Conservation (phyloP, 2,797 vertebrate genomes). For the Allobates femoralis region DNA sequence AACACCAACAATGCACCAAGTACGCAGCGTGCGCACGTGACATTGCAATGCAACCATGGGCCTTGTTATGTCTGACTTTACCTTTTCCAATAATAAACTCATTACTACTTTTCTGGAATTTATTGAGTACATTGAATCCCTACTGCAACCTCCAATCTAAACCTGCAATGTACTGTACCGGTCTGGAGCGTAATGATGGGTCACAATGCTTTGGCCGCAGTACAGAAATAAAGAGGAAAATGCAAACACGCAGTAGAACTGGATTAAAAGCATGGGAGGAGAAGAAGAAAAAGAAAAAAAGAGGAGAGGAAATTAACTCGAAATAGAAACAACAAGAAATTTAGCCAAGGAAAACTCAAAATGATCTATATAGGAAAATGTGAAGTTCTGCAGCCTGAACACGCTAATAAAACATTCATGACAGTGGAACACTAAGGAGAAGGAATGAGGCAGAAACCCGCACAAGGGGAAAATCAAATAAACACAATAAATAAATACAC, state of each 20-base stretch:
- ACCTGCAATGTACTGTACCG: slow-evolving; percentile 17
- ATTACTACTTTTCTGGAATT: neutral
- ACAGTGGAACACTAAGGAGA: slow-evolving; percentile 42
- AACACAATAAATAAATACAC: slow-evolving; percentile 55
- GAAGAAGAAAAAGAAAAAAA: neutral
- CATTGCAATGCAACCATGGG: neutral
- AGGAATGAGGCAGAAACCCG: slow-evolving; percentile 27
- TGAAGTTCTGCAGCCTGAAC: slow-evolving; percentile 46
- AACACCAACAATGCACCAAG: no score
- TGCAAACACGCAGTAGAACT: slow-evolving; percentile 6
- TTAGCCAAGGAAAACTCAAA: slow-evolving; percentile 50
- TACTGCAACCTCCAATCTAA: neutral
- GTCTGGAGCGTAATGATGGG: slow-evolving; percentile 5
- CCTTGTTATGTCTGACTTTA: neutral
- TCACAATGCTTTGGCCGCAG: slow-evolving; percentile 8
- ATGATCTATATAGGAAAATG: slow-evolving; percentile 60
- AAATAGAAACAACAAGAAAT: slow-evolving; percentile 38
- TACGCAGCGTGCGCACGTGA: no score
- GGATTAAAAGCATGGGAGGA: neutral
- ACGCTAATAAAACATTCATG: slow-evolving; percentile 47
- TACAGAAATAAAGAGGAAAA: slow-evolving; percentile 25
- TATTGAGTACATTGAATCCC: slow-evolving; percentile 18
- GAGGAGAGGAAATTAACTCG: neutral
- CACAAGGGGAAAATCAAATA: slow-evolving; percentile 57
- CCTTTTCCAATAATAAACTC: neutral